phyloP scores from a whole-genome alignment of 2,797 vertebrate genomes.

The Scomberomorus guttatus region DNA sequence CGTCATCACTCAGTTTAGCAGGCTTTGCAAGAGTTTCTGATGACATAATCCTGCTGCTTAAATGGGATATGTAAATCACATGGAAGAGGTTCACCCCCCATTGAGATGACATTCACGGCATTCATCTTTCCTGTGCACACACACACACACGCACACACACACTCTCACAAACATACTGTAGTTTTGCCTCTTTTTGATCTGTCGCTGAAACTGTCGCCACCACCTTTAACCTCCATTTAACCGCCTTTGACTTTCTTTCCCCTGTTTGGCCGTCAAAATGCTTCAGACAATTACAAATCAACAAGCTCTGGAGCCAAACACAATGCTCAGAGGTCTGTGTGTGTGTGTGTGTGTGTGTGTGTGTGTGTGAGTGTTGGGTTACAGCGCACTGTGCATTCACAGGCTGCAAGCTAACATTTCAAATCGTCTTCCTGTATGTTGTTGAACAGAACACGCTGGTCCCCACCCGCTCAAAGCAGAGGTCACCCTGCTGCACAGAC shows the following conservation, averaged over 20 bases:
- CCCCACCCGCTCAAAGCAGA: slow-evolving; percentile 70
- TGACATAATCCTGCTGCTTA: slow-evolving; percentile 57
- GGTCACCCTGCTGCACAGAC: slow-evolving; percentile 69
- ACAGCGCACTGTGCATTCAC: slow-evolving; percentile 53
- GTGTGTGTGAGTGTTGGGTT: slow-evolving; percentile 65
- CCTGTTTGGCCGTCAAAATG: slow-evolving; percentile 27
- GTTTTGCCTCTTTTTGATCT: slow-evolving; percentile 40
- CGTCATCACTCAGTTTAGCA: slow-evolving; percentile 22
- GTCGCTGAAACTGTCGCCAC: slow-evolving; percentile 29
- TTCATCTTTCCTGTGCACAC: slow-evolving; percentile 11
- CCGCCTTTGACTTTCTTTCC: slow-evolving; percentile 25
- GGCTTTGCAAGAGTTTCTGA: slow-evolving; percentile 41
- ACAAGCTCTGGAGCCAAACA: slow-evolving; percentile 45
- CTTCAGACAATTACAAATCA: slow-evolving; percentile 61
- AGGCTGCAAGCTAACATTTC: slow-evolving; percentile 66
- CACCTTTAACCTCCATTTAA: slow-evolving; percentile 43
- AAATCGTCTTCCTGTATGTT: slow-evolving; percentile 73
- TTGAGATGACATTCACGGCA: slow-evolving; percentile 21
- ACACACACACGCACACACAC: slow-evolving; percentile 21
- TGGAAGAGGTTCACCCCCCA: slow-evolving; percentile 34
- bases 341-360: slow-evolving; percentile 37
- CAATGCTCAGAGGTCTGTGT: neutral
- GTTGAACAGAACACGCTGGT: slow-evolving; percentile 63
- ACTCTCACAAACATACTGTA: no score
- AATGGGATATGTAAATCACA: slow-evolving; percentile 53